These are phyloP conservation scores for Aphaenogaster ashmeadi DNA, from an alignment of 1,140 invertebrate species.

Conservation along the genomic window DNA sequence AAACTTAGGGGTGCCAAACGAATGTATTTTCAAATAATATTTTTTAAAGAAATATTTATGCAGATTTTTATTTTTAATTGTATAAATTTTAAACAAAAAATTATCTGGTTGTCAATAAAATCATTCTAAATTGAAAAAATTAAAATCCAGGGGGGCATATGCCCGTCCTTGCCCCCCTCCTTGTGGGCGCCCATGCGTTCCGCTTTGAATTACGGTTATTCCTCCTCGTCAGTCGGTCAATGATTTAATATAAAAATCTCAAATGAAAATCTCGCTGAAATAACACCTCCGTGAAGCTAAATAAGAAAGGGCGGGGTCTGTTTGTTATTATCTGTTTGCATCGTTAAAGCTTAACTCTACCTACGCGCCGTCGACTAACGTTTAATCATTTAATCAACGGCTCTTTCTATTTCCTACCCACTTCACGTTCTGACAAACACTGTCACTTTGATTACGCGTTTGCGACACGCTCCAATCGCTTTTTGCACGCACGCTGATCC, in stretches of 20 bases:
- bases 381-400: conserved; percentile 32
- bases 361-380: conserved; percentile 2
- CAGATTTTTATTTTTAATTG: no score
- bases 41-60: no score
- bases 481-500: not conserved
- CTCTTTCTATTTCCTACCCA: not conserved
- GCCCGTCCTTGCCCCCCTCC: no score
- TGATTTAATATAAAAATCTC: not conserved
- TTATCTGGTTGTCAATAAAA: no score
- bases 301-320: not conserved
- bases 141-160: no score
- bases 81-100: no score
- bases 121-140: no score
- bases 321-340: not conserved
- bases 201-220: not conserved
- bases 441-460: conserved; percentile 38
- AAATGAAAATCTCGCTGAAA: not conserved
- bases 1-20: no score
- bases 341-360: not conserved
- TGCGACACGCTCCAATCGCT: conserved; percentile 26
- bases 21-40: no score
- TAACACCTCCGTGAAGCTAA: not conserved
- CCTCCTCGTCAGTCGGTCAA: not conserved
- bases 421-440: conserved; percentile 12
- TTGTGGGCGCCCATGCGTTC: no score